A percentile compares a stretch with the other conserved stretches of the same genome.
Evolutionary conservation across 2,113 vertebrate species (phyloP).

Genomic region (Cyanoderma ruficeps): DNA sequence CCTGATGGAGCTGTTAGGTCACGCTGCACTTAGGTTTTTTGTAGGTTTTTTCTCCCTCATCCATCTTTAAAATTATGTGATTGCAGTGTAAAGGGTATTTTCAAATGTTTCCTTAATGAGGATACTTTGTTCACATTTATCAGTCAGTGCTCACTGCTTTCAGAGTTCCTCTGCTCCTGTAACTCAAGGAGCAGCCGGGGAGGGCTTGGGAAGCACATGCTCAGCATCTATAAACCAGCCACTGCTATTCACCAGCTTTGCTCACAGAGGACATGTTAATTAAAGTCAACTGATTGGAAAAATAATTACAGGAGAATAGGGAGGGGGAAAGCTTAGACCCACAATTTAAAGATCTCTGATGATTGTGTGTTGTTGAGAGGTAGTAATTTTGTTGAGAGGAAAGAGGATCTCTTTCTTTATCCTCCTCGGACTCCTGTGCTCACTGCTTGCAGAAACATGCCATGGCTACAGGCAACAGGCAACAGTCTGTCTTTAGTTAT

Average conservation of each 20-base stretch:
- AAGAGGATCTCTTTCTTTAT: not conserved
- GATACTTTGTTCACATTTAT: not conserved
- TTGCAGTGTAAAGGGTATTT: not conserved
- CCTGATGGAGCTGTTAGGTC: not conserved
- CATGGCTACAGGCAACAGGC: not conserved
- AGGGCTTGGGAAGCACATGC: not conserved
- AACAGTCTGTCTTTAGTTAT: not conserved
- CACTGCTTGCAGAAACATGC: not conserved
- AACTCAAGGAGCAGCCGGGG: not conserved
- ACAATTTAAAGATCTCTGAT: conserved; percentile 37
- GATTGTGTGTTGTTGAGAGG: conserved; percentile 6
- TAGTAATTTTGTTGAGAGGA: not conserved
- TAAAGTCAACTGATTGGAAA: conserved; percentile 77
- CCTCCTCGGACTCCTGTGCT: not conserved
- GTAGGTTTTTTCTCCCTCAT: not conserved
- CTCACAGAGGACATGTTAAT: conserved; percentile 67
- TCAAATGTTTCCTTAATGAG: not conserved
- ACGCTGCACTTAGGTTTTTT: not conserved
- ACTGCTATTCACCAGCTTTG: not conserved
- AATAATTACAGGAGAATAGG: conserved; percentile 69
- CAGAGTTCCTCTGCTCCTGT: not conserved
- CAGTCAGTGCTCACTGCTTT: not conserved
- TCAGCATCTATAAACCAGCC: not conserved
- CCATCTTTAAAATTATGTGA: not conserved
- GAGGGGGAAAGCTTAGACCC: conserved; percentile 45